These are phyloP conservation scores for Parnassius orleans DNA, from an alignment of 2,888 invertebrate species.

Conservation along the genomic window DNA sequence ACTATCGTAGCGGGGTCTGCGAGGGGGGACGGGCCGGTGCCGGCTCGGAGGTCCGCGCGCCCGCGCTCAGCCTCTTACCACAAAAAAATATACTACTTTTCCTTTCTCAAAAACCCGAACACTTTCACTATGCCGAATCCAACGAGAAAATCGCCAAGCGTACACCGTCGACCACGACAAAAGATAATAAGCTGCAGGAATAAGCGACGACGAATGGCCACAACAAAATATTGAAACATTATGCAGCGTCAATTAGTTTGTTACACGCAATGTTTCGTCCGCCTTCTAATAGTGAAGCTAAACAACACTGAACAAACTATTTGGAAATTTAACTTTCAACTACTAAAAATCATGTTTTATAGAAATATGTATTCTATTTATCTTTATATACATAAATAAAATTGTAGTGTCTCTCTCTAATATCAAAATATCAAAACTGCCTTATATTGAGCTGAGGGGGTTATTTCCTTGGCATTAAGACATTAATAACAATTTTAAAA, in stretches of 20 bases:
- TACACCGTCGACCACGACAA: constrained; percentile 10
- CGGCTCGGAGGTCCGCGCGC: constrained; percentile 47
- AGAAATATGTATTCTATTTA: too few relatives aligned
- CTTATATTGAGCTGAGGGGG: too few relatives aligned
- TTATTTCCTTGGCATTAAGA: too few relatives aligned
- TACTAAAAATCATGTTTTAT: too few relatives aligned
- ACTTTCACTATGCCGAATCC: constrained; percentile 74
- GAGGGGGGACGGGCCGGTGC: constrained; percentile 27
- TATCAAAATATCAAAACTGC: too few relatives aligned
- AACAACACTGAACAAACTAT: too few relatives aligned
- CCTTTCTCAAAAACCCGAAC: constrained; percentile 75
- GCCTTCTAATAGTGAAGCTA: not conserved
- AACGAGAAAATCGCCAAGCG: constrained; percentile 50
- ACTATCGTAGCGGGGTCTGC: constrained; percentile 55
- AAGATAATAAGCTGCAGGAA: constrained; percentile 5
- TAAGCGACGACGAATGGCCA: not conserved
- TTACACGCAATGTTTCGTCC: not conserved
- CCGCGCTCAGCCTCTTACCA: constrained; percentile 63
- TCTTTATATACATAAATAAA: too few relatives aligned
- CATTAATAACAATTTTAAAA: too few relatives aligned
- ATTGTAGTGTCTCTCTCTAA: too few relatives aligned
- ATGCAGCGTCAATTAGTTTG: not conserved
- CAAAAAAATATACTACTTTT: constrained; percentile 74
- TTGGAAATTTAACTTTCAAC: too few relatives aligned
- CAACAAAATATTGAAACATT: not conserved